Evolutionary conservation across 2,888 invertebrate species (phyloP), one percentile per base, ranked within the genome.

Genomic region (Dasysyrphus tricinctus): DNA sequence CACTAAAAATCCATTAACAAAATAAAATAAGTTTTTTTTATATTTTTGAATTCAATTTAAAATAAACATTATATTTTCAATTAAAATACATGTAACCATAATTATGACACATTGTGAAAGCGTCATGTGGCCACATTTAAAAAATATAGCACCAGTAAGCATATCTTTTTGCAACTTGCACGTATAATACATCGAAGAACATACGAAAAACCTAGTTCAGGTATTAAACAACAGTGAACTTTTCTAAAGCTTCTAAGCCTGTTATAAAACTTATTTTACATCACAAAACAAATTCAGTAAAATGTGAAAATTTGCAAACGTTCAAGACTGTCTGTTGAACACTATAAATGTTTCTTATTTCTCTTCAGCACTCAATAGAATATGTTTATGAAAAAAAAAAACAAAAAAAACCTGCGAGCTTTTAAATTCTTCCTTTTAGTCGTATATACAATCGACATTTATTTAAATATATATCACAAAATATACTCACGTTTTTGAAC

Each of bases 401-500:
- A 44, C n/a, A 42, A 56, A 70, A 70, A 54, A 70, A 70, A 54
- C 16, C 16, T 34, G 37, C 32, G 5, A 63, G 63, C 67, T 49
- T 65, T 19, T 65, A 57, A 57, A 77, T 57, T 63, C 56, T 57
- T 57, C n/a, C n/a, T 63, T 65, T 70, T 65, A 47, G 42, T 54
- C 34, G 49, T 65, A 24, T 65, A 24, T 24, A 65, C 42, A 63
- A 57, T 72, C 59, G 51, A 16, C 51, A 77, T 73, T 74, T 73
- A 19, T 59, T 32, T 34, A 56, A 34, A 29, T 32, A 29, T 56
- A 56, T 7, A 39, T 44, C 49, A 42, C 11, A 34, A 57, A 57
- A 59, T 76, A 19, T 73, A 94, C 95, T 95, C 94, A 97, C 97
- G 93, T 96, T 95, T 91, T 96, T 96, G 91, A 96, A 96, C 95